Evolutionary conservation across 2,797 vertebrate genomes (phyloP), one percentile per base, ranked within the genome.

Genomic region (Sternarchorhynchus goeldii): DNA sequence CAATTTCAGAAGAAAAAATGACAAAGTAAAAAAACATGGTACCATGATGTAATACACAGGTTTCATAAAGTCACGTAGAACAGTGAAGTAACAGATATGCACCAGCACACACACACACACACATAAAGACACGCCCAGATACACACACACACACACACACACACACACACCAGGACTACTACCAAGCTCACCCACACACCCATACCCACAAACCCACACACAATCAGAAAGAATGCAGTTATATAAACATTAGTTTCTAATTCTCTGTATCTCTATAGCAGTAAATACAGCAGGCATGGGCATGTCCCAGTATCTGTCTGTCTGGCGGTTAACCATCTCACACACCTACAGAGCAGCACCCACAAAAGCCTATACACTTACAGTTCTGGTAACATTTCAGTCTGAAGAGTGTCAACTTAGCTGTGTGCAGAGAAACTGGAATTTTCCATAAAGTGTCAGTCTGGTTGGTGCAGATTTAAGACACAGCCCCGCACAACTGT

Each of bases 261-360:
- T 80, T 76, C 72, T 20, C 50, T 66, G 77, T 39, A 63, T 41
- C 56, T 55, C 18, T 63, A 16, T 20, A 55, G 8, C 55, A 45
- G 53, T 71, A 53, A 63, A 41, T 75, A 45, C 53, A 76, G 59
- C 84, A 80, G 75, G 77, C 36, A 64, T 67, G 59, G 53, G 64
- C 84, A 75, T 73, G 82, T 29, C 17, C 14, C 17, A 53, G 60
- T 72, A 76, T 65, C 66, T 29, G 39, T 59, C 65, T 68, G 7
- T 72, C 60, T 82, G 75, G 58, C 77, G 0, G 66, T 83, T 68
- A 67, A 84, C 83, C 18, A 6, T 73, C 63, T 41, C 77, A 16
- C 56, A 81, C 55, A 73, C 39, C 73, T 75, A 68, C 67, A 56
- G 55, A 72, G 7, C 3, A n/a, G 8, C 3, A 45, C 7, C 14